Evolutionary conservation across 2,113 vertebrate species (phyloP).

Genomic region (Tamias sibiricus): DNA sequence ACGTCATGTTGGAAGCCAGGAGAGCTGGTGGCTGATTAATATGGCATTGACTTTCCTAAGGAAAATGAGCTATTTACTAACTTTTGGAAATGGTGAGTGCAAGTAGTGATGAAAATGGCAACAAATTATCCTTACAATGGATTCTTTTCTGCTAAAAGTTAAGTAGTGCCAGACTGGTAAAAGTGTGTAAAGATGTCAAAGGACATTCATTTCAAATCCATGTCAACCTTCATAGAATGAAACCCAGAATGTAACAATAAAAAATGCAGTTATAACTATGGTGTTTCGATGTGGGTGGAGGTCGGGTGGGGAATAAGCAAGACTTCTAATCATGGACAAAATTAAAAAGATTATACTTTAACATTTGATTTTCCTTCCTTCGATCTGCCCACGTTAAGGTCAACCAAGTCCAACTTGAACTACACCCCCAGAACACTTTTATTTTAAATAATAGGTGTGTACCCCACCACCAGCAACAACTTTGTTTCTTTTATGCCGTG

Average conservation of each 20-base stretch:
- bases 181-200: constrained; percentile 71
- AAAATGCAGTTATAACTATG: constrained; percentile 74
- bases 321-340: constrained; percentile 79
- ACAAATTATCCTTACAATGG: background rate
- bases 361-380: constrained; percentile 71
- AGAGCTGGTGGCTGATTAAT: background rate
- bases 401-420: constrained; percentile 83
- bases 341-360: constrained; percentile 76
- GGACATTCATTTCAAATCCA: constrained; percentile 78
- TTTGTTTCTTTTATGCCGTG: constrained; percentile 70
- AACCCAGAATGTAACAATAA: constrained; percentile 71
- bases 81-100: constrained; percentile 6
- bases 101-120: constrained; percentile 2
- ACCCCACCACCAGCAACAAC: background rate
- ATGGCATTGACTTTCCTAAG: background rate
- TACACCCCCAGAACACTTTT: constrained; percentile 35
- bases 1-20: background rate
- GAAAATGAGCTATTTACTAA: background rate
- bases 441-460: constrained; percentile 72
- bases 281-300: constrained; percentile 25
- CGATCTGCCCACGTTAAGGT: constrained; percentile 75
- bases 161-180: constrained; percentile 63
- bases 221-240: constrained; percentile 69
- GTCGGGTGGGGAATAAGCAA: background rate
- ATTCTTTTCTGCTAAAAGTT: constrained; percentile 46